phyloP scores from a whole-genome alignment of 2,888 invertebrate species.

The Drosophila vallismaia region DNA sequence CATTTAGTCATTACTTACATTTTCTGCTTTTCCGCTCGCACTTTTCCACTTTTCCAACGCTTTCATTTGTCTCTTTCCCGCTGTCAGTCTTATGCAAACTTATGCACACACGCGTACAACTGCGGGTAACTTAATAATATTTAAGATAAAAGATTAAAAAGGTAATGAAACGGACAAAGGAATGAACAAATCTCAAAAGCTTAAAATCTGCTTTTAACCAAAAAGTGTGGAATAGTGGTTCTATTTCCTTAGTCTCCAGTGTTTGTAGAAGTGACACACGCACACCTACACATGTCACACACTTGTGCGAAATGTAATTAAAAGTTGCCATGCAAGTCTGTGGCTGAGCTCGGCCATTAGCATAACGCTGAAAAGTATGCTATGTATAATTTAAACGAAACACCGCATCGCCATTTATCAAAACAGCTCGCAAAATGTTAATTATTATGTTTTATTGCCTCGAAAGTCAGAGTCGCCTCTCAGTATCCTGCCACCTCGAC shows the following conservation, averaged over 20 bases:
- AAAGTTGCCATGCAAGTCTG: constrained; percentile 75
- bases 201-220: too few species aligned
- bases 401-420: constrained; percentile 67
- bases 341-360: constrained; percentile 67
- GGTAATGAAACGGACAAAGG: too few species aligned
- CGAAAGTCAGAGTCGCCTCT: constrained; percentile 27
- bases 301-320: constrained; percentile 72
- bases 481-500: neutral
- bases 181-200: too few species aligned
- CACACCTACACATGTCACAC: constrained; percentile 33
- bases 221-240: too few species aligned
- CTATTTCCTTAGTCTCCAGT: neutral
- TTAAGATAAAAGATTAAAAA: neutral
- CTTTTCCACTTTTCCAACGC: constrained; percentile 33
- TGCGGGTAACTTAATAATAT: too few species aligned
- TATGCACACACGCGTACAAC: constrained; percentile 20
- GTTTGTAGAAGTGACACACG: neutral
- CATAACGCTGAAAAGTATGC: constrained; percentile 71
- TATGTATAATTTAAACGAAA: constrained; percentile 55
- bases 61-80: constrained; percentile 9
- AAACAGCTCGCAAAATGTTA: constrained; percentile 65
- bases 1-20: constrained; percentile 81
- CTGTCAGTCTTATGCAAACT: constrained; percentile 62
- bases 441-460: constrained; percentile 73
- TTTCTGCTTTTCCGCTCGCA: constrained; percentile 47